A percentile compares a stretch with the other conserved stretches of the same genome.
Evolutionary conservation across 2,797 vertebrate species (phyloP).

Genomic region (Diplodus sargus): DNA sequence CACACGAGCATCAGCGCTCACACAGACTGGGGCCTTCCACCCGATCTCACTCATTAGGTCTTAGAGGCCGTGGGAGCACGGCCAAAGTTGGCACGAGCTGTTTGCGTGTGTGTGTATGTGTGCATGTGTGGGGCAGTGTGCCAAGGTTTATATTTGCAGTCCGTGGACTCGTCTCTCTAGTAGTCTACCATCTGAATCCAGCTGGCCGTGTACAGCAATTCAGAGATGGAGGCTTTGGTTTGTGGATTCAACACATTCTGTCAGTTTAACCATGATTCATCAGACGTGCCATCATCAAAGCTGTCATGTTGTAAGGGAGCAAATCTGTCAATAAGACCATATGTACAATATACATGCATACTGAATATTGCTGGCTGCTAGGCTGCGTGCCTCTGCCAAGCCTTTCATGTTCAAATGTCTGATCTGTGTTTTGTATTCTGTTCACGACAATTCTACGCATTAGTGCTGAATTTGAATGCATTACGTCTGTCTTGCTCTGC

Average conservation of each 20-base stretch:
- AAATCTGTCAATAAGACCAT: constrained; percentile 73
- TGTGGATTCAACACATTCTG: constrained; percentile 66
- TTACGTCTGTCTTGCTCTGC: constrained; percentile 24
- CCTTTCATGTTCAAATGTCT: constrained; percentile 73
- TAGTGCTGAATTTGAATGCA: constrained; percentile 53
- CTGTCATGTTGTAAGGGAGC: constrained; percentile 55
- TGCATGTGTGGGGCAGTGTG: constrained; percentile 63
- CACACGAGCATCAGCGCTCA: constrained; percentile 45
- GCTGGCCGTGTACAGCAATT: constrained; percentile 73
- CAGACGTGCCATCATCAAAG: constrained; percentile 70
- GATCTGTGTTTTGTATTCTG: constrained; percentile 67
- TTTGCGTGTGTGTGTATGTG: constrained; percentile 39
- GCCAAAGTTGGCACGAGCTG: constrained; percentile 76
- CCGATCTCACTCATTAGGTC: constrained; percentile 87
- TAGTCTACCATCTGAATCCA: constrained; percentile 78
- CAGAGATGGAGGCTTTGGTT: constrained; percentile 62
- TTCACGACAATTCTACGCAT: constrained; percentile 59
- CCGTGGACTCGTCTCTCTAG: constrained; percentile 72
- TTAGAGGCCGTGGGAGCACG: constrained; percentile 78
- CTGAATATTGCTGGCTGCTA: constrained; percentile 65
- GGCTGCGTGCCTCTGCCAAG: constrained; percentile 58
- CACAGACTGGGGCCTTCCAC: constrained; percentile 86
- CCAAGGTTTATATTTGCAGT: constrained; percentile 82
- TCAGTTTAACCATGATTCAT: constrained; percentile 69
- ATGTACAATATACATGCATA: constrained; percentile 60